phyloP scores from a whole-genome alignment of 64 coral and sea anemone genomes.

The Porites australiensis region DNA sequence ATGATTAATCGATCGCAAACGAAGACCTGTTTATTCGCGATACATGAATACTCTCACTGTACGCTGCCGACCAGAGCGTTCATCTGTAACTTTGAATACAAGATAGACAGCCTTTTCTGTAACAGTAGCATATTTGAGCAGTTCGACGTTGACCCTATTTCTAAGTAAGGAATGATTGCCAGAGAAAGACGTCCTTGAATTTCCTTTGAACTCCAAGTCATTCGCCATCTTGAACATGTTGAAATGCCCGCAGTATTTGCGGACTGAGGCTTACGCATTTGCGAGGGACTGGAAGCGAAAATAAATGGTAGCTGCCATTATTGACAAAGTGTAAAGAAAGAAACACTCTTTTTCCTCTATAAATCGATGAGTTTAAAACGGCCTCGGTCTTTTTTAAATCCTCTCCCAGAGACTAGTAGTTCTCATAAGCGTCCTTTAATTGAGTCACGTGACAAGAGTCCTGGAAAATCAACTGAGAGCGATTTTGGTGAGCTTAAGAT shows the following conservation, averaged over 20 bases:
- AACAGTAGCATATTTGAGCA: neutral
- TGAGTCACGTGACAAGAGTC: neutral
- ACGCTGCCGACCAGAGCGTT: slow-evolving; percentile 15
- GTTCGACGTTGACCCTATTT: too few species aligned
- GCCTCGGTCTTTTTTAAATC: neutral
- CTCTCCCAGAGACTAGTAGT: neutral
- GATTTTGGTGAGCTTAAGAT: slow-evolving; percentile 14
- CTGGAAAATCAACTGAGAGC: neutral
- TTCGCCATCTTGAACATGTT: neutral
- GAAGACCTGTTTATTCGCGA: neutral
- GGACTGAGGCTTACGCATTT: neutral
- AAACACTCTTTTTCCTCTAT: neutral
- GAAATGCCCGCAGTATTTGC: neutral
- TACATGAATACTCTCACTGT: neutral
- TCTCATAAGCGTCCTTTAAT: neutral
- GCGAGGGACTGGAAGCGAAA: neutral
- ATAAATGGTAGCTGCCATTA: neutral
- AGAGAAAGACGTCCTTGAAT: too few species aligned
- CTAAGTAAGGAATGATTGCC: too few species aligned
- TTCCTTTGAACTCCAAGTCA: neutral
- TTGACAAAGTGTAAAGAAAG: too few species aligned
- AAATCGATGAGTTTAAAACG: slow-evolving; percentile 17
- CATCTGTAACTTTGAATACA: neutral
- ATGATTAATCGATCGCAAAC: slow-evolving; percentile 1
- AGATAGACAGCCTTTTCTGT: neutral